Evolutionary conservation across 1,140 invertebrate species (phyloP), one percentile per base, ranked within the genome.

Genomic region (Prorops nasuta): DNA sequence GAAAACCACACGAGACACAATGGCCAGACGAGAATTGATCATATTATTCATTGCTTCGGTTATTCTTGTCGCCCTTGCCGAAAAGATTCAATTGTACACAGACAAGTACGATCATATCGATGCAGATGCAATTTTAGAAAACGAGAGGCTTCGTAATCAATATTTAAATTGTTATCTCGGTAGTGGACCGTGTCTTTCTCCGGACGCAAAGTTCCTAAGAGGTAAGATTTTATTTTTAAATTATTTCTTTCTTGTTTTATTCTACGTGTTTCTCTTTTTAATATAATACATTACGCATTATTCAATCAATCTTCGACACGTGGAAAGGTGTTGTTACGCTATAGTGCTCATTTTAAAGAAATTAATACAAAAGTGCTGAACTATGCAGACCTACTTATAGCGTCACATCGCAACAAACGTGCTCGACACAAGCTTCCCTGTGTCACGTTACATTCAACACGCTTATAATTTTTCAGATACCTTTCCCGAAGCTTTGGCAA

Each of bases 81-180:
- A 41, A 0, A 44, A 56, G 6, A 51, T 18, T 10, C 49, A 60
- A 17, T 64, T 67, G 0, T 76, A 75, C 50, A 55, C 74, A 0
- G 65, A 66, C 35, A 76, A 72, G 20, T 79, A 70, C 47, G 76
- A 78, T 45, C 51, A 69, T 38, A 56, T 78, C 15, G 36, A 68
- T 20, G 48, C 50, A 2, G 40, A 19, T 0, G 51, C 24, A 9
- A 63, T 65, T 43, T 51, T 71, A 8, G 16, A 28, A 0, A 65
- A 65, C 20, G 41, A 59, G 7, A 40, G 61, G 1, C 44, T 51
- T 3, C 48, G 61, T 12, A 47, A 43, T 15, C 56, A 59, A 9
- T 69, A 69, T 39, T 67, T 67, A 39, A 66, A 72, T 17, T 78
- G 76, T 44, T 54, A 75, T 10, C 52, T 72, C 48, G 70, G 61